These are phyloP conservation scores for Candoia aspera DNA, from an alignment of 2,113 vertebrate species.

Conservation along the genomic window DNA sequence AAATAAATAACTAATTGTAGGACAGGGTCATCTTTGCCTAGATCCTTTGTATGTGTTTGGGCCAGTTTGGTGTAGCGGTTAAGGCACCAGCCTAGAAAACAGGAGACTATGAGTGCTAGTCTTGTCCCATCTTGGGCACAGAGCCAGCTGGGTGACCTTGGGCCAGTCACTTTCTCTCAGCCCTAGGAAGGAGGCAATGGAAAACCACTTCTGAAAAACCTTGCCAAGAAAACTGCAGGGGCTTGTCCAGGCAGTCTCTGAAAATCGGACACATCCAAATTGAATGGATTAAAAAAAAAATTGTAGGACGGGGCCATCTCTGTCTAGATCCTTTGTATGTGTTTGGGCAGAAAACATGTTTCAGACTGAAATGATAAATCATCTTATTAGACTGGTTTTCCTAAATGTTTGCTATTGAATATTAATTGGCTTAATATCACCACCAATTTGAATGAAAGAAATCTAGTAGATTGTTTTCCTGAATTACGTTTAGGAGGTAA, in stretches of 20 bases:
- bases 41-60: neutral
- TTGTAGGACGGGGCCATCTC: neutral
- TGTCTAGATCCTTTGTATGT: neutral
- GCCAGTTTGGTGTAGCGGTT: no score
- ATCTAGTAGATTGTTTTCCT: neutral
- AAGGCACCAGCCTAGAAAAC: no score
- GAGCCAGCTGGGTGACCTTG: no score
- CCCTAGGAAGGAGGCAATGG: no score
- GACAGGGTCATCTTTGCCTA: neutral
- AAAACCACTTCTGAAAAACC: no score
- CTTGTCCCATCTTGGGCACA: no score
- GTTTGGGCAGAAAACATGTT: neutral
- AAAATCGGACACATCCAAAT: no score
- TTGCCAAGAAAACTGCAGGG: no score
- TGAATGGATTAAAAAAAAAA: neutral
- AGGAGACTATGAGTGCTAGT: no score
- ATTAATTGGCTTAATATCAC: neutral
- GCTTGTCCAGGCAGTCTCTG: no score
- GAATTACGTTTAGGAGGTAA: no score
- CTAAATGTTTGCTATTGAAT: neutral
- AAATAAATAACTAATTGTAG: neutral
- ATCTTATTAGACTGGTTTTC: neutral
- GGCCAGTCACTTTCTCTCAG: no score
- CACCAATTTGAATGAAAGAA: neutral
- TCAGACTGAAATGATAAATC: neutral